phyloP scores from a whole-genome alignment of 2,797 vertebrate genomes.

The Eremophila alpestris region DNA sequence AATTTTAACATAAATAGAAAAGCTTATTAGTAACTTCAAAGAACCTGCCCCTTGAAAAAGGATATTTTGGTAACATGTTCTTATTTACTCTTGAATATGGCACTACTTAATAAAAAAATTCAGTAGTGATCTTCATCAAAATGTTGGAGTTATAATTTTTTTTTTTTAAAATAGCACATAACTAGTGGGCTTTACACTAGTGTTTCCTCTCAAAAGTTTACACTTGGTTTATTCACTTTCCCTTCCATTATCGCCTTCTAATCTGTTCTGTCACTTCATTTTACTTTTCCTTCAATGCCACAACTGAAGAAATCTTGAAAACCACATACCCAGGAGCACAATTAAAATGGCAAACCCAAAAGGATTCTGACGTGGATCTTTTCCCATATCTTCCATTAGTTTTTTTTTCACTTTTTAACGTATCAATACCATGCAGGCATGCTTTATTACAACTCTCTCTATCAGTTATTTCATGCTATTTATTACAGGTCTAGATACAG shows the following conservation, averaged over 20 bases:
- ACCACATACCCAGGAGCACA: slow-evolving; percentile 46
- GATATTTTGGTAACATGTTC: not conserved
- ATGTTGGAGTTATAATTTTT: not conserved
- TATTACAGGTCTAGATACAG: slow-evolving; percentile 14
- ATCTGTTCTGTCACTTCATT: slow-evolving; percentile 70
- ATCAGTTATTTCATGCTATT: slow-evolving; percentile 30
- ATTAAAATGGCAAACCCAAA: slow-evolving; percentile 61
- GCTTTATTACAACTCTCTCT: not conserved
- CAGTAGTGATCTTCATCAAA: slow-evolving; percentile 34
- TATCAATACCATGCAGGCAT: not conserved
- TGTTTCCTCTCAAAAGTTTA: slow-evolving; percentile 66
- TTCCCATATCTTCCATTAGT: slow-evolving; percentile 37
- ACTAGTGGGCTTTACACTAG: slow-evolving; percentile 18
- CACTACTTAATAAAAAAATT: slow-evolving; percentile 1
- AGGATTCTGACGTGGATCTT: slow-evolving; percentile 32
- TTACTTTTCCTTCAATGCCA: slow-evolving; percentile 71
- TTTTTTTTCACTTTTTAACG: not conserved
- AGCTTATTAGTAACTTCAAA: slow-evolving; percentile 42
- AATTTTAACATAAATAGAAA: slow-evolving; percentile 40
- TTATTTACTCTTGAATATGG: not conserved
- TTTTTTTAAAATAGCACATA: not conserved
- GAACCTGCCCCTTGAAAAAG: slow-evolving; percentile 17
- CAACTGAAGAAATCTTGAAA: slow-evolving; percentile 69
- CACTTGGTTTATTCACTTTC: slow-evolving; percentile 70
- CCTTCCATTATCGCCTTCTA: slow-evolving; percentile 64